Evolutionary conservation across 2,113 vertebrate species (phyloP).

Genomic region (Thomomys bottae): DNA sequence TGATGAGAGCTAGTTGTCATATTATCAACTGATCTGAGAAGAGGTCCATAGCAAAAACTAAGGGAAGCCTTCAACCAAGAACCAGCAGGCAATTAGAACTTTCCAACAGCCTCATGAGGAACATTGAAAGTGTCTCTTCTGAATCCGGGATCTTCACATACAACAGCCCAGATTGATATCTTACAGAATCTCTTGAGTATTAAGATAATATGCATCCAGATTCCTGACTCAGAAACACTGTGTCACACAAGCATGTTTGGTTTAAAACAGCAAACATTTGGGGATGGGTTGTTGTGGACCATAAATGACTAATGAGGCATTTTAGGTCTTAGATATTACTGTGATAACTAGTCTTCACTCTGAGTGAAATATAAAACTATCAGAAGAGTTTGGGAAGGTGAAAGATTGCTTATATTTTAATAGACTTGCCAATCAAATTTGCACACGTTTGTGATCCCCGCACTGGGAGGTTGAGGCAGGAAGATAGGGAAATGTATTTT

Average conservation of each 20-base stretch:
- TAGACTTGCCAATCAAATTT: background rate
- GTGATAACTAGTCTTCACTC: background rate
- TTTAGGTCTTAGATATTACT: background rate
- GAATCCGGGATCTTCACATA: background rate
- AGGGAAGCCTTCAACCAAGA: background rate
- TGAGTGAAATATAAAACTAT: background rate
- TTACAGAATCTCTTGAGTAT: background rate
- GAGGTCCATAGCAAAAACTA: background rate
- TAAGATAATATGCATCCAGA: background rate
- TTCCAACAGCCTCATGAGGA: background rate
- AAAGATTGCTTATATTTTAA: background rate
- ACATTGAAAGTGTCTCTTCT: background rate
- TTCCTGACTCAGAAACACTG: background rate
- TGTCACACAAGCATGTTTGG: background rate
- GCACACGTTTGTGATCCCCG: rapidly evolving
- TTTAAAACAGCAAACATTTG: background rate
- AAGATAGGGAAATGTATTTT: background rate
- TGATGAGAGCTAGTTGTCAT: background rate
- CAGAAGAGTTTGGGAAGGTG: background rate
- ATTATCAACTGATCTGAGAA: background rate
- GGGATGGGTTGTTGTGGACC: background rate
- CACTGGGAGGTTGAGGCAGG: background rate
- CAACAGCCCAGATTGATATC: background rate
- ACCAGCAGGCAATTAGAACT: background rate
- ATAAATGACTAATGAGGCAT: background rate